Evolutionary conservation across 1,140 invertebrate genomes (phyloP).

Genomic region (Lepidurus couesii): DNA sequence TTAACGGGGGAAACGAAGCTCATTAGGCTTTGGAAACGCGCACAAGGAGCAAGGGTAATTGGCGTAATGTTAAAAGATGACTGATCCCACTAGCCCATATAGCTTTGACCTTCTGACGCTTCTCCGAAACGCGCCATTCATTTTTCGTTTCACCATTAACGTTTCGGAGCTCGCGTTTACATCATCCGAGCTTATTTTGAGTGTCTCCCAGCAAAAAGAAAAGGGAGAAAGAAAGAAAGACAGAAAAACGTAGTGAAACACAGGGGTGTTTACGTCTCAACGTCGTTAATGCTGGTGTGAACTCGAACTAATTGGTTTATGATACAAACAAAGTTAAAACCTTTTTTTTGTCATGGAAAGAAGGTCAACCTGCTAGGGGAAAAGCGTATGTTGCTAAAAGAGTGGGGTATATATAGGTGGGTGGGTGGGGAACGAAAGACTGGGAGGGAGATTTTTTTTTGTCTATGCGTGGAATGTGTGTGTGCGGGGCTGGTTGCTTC

Average conservation of each 20-base stretch:
- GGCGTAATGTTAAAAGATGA: too few relatives aligned
- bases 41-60: not conserved
- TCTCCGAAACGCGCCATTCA: too few relatives aligned
- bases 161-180: too few relatives aligned
- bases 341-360: not conserved
- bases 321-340: not conserved
- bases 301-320: not conserved
- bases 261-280: not conserved
- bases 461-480: slow-evolving; percentile 14
- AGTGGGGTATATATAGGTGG: not conserved
- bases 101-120: too few relatives aligned
- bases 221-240: not conserved
- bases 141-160: too few relatives aligned
- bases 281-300: not conserved
- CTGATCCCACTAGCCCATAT: too few relatives aligned
- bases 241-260: not conserved
- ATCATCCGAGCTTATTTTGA: too few relatives aligned
- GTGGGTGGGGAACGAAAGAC: not conserved
- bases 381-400: not conserved
- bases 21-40: not conserved
- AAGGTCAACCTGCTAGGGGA: not conserved
- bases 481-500: not conserved
- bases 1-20: not conserved
- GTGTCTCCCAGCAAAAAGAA: not conserved
- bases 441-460: too few relatives aligned